Conservation (phyloP, 2,797 vertebrate species). For the Artibeus lituratus region DNA sequence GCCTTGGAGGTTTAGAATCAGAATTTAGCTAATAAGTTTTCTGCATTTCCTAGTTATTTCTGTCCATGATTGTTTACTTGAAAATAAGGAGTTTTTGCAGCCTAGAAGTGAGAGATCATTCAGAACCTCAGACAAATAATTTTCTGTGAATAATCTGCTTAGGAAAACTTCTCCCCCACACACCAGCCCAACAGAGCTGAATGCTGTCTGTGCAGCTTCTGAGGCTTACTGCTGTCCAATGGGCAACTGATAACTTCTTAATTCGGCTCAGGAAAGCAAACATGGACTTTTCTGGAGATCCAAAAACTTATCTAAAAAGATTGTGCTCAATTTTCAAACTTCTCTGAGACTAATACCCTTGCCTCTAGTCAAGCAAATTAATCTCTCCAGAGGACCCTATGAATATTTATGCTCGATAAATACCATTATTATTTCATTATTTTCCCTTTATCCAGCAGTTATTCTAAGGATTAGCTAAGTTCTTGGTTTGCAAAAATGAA, state of each 20-base stretch:
- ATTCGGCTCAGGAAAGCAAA: slow-evolving; percentile 39
- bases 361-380: background rate
- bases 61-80: background rate
- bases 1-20: background rate
- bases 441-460: background rate
- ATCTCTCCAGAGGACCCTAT: background rate
- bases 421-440: background rate
- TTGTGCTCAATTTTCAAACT: slow-evolving; percentile 34
- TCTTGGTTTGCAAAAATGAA: background rate
- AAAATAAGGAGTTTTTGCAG: slow-evolving; percentile 37
- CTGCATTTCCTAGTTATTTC: background rate
- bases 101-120: slow-evolving; percentile 38
- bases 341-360: background rate
- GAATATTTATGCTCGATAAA: background rate
- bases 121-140: slow-evolving; percentile 55
- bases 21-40: background rate
- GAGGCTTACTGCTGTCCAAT: slow-evolving; percentile 26
- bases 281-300: slow-evolving; percentile 46
- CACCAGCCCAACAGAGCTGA: background rate
- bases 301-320: slow-evolving; percentile 27
- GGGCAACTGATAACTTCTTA: background rate
- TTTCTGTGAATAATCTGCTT: slow-evolving; percentile 61
- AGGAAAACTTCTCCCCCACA: slow-evolving; percentile 59
- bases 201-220: slow-evolving; percentile 36
- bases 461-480: slow-evolving; percentile 26